Evolutionary conservation across 2,888 invertebrate genomes (phyloP).

Genomic region (Xanthorhoe designata): DNA sequence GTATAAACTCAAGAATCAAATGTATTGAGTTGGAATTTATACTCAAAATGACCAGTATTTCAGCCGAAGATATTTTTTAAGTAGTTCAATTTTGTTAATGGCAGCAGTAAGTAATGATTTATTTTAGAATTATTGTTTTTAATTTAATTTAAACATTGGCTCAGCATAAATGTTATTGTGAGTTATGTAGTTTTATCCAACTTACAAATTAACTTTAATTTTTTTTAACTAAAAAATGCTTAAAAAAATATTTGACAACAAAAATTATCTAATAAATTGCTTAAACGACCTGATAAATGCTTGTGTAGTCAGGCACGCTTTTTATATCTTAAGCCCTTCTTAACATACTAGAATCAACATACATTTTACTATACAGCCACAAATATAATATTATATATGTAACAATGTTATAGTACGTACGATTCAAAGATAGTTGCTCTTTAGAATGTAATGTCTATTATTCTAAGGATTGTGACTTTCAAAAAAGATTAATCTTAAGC

Average conservation of each 20-base stretch:
- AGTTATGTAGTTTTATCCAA: neutral
- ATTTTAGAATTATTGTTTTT: neutral
- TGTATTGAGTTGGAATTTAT: neutral
- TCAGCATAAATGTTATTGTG: conserved; percentile 1
- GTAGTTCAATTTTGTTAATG: conserved; percentile 42
- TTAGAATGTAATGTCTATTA: conserved; percentile 25
- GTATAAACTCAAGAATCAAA: neutral
- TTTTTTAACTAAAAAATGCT: neutral
- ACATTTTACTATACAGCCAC: conserved; percentile 2
- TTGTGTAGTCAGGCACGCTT: conserved; percentile 4
- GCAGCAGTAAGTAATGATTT: conserved; percentile 30
- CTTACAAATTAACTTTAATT: neutral
- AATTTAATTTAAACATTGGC: conserved; percentile 2
- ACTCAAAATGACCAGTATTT: conserved; percentile 13
- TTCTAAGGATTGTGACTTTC: conserved; percentile 17
- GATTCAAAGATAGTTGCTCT: conserved; percentile 15
- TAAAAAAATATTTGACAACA: neutral
- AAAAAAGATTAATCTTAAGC: conserved; percentile 24
- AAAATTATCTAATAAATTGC: neutral
- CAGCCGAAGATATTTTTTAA: conserved; percentile 34
- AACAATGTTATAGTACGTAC: conserved; percentile 8
- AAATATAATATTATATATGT: conserved; percentile 3
- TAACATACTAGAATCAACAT: conserved; percentile 6
- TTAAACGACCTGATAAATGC: neutral
- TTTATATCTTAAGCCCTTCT: conserved; percentile 1